A percentile compares a stretch with the other conserved stretches of the same genome.
phyloP scores from a whole-genome alignment of 2,113 vertebrate species.

The Halichoeres trimaculatus region DNA sequence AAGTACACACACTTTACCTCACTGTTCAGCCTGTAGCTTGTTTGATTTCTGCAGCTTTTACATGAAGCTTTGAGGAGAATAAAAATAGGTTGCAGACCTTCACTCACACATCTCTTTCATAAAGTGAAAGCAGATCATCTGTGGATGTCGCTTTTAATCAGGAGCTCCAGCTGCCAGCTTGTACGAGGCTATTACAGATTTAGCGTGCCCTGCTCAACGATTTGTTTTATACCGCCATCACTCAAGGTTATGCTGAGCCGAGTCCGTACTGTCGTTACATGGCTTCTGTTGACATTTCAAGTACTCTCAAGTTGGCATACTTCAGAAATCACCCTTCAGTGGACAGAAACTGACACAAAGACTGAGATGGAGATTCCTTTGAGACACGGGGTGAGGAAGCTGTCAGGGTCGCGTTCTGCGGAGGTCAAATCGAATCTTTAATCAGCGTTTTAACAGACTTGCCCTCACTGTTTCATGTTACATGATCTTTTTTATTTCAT shows the following conservation, averaged over 20 bases:
- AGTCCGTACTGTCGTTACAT: slow-evolving; percentile 52
- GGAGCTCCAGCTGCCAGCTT: slow-evolving; percentile 40
- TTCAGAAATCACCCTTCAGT: slow-evolving; percentile 39
- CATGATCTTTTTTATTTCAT: background rate
- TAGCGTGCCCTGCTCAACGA: slow-evolving; percentile 40
- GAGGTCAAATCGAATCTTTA: background rate
- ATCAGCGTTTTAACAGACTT: background rate
- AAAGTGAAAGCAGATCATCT: slow-evolving; percentile 34
- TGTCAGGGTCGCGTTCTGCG: background rate
- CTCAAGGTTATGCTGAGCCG: slow-evolving; percentile 56
- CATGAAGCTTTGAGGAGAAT: slow-evolving; percentile 2
- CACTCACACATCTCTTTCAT: background rate
- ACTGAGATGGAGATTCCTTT: slow-evolving; percentile 13
- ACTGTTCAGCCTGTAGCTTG: slow-evolving; percentile 4
- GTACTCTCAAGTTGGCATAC: slow-evolving; percentile 33
- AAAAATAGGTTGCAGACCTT: slow-evolving; percentile 25
- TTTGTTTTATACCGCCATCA: slow-evolving; percentile 61
- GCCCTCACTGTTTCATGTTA: background rate
- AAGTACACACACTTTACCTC: background rate
- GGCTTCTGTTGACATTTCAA: slow-evolving; percentile 56
- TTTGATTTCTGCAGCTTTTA: slow-evolving; percentile 25
- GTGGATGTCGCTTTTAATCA: slow-evolving; percentile 46
- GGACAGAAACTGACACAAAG: slow-evolving; percentile 32
- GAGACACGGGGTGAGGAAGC: too few species aligned
- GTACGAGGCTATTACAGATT: slow-evolving; percentile 44